Conservation (phyloP, 2,888 invertebrate genomes). For the Polyommatus iphigenia region DNA sequence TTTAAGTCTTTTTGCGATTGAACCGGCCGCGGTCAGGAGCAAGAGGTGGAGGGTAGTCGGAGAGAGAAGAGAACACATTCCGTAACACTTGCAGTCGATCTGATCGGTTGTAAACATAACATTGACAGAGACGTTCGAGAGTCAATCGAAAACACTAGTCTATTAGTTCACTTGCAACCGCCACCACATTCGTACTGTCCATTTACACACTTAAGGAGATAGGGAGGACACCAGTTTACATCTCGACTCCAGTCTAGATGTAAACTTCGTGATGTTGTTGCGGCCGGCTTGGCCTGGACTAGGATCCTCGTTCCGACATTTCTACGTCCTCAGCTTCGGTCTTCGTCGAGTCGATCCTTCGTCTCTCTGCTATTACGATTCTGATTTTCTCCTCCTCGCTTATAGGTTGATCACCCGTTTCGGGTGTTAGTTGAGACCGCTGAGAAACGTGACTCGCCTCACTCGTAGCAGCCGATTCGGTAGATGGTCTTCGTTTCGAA, state of each 20-base stretch:
- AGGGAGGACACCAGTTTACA: constrained; percentile 44
- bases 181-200: constrained; percentile 63
- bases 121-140: constrained; percentile 49
- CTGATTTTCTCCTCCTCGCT: constrained; percentile 79
- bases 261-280: constrained; percentile 76
- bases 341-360: constrained; percentile 76
- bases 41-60: constrained; percentile 40
- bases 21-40: constrained; percentile 71
- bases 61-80: constrained; percentile 39
- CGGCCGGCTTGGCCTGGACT: constrained; percentile 79
- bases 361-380: constrained; percentile 81
- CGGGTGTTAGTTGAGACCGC: constrained; percentile 53
- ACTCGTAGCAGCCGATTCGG: constrained; percentile 58
- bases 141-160: constrained; percentile 34
- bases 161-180: constrained; percentile 60
- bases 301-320: constrained; percentile 70
- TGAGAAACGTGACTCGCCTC: constrained; percentile 54
- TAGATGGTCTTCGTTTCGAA: constrained; percentile 57
- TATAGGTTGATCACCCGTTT: constrained; percentile 53
- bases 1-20: constrained; percentile 69
- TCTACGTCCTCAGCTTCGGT: constrained; percentile 68
- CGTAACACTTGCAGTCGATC: constrained; percentile 40
- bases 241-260: constrained; percentile 57
- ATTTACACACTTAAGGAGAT: constrained; percentile 54
- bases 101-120: constrained; percentile 53